Conservation (phyloP, 1,140 invertebrate species). For the Brachionus koreanus region DNA sequence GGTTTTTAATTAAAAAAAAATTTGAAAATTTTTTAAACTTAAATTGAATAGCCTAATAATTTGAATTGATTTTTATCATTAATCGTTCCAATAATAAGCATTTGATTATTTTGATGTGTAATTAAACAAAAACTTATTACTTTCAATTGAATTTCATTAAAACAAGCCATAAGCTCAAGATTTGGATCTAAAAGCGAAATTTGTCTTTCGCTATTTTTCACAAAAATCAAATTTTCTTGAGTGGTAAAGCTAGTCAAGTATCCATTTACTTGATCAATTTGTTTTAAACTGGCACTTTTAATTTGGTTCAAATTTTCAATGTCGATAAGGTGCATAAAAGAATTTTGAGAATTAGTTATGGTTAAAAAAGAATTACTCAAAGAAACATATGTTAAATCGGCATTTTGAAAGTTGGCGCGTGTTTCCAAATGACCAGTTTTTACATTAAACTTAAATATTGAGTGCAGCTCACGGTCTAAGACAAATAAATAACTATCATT, state of each 20-base stretch:
- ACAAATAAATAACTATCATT: neutral
- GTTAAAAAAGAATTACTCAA: neutral
- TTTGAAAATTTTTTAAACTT: neutral
- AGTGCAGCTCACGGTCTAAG: neutral
- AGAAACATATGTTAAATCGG: neutral
- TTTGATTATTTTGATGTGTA: neutral
- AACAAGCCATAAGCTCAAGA: neutral
- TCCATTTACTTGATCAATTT: slow-evolving; percentile 3
- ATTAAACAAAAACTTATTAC: neutral
- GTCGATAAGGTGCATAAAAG: neutral
- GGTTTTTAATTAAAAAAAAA: neutral
- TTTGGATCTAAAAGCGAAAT: neutral
- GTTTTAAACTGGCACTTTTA: neutral
- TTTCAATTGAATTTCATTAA: slow-evolving; percentile 18
- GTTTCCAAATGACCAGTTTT: slow-evolving; percentile 11
- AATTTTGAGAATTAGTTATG: neutral
- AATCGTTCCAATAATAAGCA: neutral
- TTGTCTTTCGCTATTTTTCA: neutral
- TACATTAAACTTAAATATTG: slow-evolving; percentile 24
- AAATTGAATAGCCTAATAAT: slow-evolving; percentile 21
- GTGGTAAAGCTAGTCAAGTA: neutral
- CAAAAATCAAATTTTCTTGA: slow-evolving; percentile 25
- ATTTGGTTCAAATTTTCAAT: neutral
- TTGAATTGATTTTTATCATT: slow-evolving; percentile 13
- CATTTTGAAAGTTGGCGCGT: neutral